Evolutionary conservation across 2,888 invertebrate genomes (phyloP), one percentile per base, ranked within the genome.

Genomic region (Drosophila koepferae): DNA sequence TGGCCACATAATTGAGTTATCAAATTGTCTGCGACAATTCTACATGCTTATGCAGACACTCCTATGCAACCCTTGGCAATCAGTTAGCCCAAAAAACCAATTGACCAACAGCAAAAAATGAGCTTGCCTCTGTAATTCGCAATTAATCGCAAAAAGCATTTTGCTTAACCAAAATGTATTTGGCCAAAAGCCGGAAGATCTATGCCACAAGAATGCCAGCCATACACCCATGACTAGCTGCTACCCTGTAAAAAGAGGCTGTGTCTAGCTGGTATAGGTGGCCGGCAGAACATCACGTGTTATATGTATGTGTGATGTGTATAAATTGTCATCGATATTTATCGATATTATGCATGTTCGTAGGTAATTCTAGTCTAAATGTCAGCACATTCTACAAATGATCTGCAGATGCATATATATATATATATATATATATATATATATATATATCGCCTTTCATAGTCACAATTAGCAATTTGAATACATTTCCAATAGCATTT

Each of bases 1-100:
- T 48, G 63, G 74, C 51, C 74, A 55, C 59, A 62, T 78, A 78
- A 78, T 78, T 78, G 41, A 78, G 76, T 79, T 72, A 79, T 61
- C 64, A 49, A 62, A 72, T 53, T 65, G 64, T 51, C 56, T 48
- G 41, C 46, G 56, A 56, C 64, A 66, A 64, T 20, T 67, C 18
- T n/a, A 12, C 34, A 38, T 44, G 23, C 34, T 8, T 14, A 36
- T 38, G 18, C 14, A 28, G 55, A 20, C 43, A 34, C 1, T 18
- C 43, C 20, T 20, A 49, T 40, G 49, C 31, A 49, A 8, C 10
- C 38, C 20, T 28, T 8, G 8, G 8, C 28, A 16, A 20, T 6
- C 38, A 6, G 16, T 40, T 28, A 8, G 55, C 7, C 31, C 18
- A 12, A 31, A 40, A 51, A 61, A 28, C 48, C 68, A 72, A 65